Evolutionary conservation across 1,140 invertebrate genomes (phyloP).

Genomic region (Diploscapter pachys): DNA sequence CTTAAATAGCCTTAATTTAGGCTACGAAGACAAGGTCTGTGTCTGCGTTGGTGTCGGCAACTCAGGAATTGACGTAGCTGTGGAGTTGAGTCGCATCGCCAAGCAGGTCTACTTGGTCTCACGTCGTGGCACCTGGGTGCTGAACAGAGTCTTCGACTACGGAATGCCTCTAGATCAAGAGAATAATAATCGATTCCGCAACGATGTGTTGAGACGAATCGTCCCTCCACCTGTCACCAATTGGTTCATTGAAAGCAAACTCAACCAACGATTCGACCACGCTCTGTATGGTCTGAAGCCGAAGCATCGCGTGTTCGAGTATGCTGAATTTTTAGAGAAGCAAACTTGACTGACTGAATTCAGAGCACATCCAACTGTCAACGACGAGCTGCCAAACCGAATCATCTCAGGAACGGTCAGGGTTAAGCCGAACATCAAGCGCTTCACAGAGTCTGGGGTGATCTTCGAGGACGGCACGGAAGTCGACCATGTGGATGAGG

Average conservation of each 20-base stretch:
- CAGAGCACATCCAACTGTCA: slow-evolving; percentile 61
- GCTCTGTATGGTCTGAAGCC: slow-evolving; percentile 61
- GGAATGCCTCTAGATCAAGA: slow-evolving; percentile 57
- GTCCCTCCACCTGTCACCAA: slow-evolving; percentile 18
- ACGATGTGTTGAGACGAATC: slow-evolving; percentile 13
- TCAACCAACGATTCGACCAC: slow-evolving; percentile 62
- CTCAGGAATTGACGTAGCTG: slow-evolving; percentile 63
- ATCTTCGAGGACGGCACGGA: slow-evolving; percentile 59
- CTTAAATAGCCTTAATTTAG: background rate
- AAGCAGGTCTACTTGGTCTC: slow-evolving; percentile 62
- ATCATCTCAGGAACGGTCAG: slow-evolving; percentile 61
- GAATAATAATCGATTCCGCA: background rate
- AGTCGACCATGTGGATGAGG: slow-evolving; percentile 41
- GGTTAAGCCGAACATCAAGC: slow-evolving; percentile 58
- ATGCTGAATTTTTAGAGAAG: slow-evolving; percentile 11
- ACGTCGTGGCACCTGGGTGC: slow-evolving; percentile 62
- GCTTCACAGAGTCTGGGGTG: slow-evolving; percentile 59
- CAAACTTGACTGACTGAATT: slow-evolving; percentile 29
- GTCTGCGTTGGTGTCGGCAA: slow-evolving; percentile 63
- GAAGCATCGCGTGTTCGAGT: slow-evolving; percentile 59
- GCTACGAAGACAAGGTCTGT: slow-evolving; percentile 59
- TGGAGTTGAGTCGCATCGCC: slow-evolving; percentile 60
- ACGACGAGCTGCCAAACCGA: slow-evolving; percentile 63
- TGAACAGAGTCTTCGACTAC: slow-evolving; percentile 57
- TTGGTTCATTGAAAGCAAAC: slow-evolving; percentile 16